Base-by-base conservation (phyloP, 2,797 vertebrate genomes). In the Avahi laniger region DNA sequence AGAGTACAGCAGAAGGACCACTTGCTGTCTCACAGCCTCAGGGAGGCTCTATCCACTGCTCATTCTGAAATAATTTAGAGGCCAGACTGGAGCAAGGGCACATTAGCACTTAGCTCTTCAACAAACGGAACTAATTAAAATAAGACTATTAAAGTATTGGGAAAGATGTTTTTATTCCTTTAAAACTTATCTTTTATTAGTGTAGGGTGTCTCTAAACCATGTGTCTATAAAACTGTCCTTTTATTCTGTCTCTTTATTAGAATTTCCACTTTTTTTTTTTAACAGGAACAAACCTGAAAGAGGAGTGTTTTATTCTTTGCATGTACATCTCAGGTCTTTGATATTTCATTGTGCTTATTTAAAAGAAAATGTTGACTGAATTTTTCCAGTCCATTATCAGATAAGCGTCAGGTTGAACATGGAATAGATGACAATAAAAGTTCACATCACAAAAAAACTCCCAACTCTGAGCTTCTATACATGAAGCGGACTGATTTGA, bases 21-120 rank as follows among this genome's bases (percentile, higher is more conserved):
- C 98, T 98, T 98, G 97, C 97, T 97, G 57, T 96, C 98, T 96
- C 78, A 54, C 78, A 97, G 96, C 95, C 93, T 97, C 96, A 14
- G 91, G 97, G 95, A 97, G 57, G n/a, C 93, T 97, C 88, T 65
- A 86, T 93, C 43, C 95, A 88, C 80, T 70, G 78, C 65, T 97
- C 83, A 91, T 95, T 98, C 95, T 90, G 91, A 97, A 98, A 98
- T 97, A 98, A 98, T 96, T 97, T 89, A 93, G 57, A 97, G 76
- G 86, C 84, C 96, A 95, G 52, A 20, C 73, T 85, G 52, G 43
- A 83, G 43, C 82, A 85, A 94, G 89, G 61, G 84, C 87, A 97
- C 80, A 86, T 95, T 86, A 93, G 72, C 93, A 97, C 97, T 72
- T 75, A n/a, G 82, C 57, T 86, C 81, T 84, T 97, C 26, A 81